Evolutionary conservation across 64 coral and sea anemone genomes (phyloP).

Genomic region (Porites lutea): DNA sequence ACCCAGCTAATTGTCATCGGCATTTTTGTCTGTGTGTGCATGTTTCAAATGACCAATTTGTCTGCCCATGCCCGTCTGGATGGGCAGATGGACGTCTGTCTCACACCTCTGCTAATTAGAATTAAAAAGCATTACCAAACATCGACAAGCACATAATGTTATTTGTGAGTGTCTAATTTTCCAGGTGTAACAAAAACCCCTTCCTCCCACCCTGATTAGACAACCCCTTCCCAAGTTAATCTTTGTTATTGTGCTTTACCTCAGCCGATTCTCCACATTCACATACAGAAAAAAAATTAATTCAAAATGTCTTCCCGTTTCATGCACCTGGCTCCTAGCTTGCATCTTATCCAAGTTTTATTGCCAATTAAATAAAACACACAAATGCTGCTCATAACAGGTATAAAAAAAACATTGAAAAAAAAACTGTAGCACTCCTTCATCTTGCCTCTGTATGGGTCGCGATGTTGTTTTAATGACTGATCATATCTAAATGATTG

Average conservation of each 20-base stretch:
- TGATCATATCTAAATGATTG: constrained; percentile 25
- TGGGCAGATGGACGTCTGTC: background rate
- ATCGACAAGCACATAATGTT: constrained; percentile 19
- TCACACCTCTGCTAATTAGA: background rate
- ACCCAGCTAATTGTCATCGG: background rate
- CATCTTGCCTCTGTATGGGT: constrained; percentile 1
- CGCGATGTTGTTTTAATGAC: constrained; percentile 11
- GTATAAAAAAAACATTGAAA: constrained; percentile 16
- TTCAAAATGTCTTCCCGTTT: constrained; percentile 26
- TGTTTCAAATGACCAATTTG: constrained; percentile 14
- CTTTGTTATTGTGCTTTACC: background rate
- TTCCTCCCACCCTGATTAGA: constrained; percentile 31
- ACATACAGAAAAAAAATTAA: constrained; percentile 2
- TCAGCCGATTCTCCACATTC: constrained; percentile 30
- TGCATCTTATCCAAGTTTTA: constrained; percentile 27
- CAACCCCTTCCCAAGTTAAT: background rate
- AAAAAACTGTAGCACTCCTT: background rate
- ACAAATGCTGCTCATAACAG: constrained; percentile 16
- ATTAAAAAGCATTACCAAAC: background rate
- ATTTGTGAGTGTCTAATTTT: constrained; percentile 12
- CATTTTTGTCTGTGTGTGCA: background rate
- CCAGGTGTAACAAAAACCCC: constrained; percentile 2
- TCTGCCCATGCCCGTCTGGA: constrained; percentile 21
- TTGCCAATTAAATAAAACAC: constrained; percentile 3
- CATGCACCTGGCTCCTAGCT: constrained; percentile 25